Evolutionary conservation across 2,113 vertebrate genomes (phyloP).

Genomic region (Colius striatus): DNA sequence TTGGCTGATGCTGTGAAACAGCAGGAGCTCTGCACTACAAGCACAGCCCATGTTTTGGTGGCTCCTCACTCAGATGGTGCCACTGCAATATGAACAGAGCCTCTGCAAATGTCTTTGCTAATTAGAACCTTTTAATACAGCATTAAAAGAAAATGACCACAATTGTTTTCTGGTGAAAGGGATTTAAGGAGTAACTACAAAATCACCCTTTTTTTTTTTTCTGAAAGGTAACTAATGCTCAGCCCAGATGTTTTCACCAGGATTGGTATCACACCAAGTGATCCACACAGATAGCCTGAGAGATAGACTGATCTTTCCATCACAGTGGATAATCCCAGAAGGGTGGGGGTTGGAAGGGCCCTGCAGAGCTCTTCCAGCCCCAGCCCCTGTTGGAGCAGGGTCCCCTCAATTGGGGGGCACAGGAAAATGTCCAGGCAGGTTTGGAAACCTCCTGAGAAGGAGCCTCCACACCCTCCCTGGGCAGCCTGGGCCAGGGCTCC

Average conservation of each 20-base stretch:
- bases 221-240: background rate
- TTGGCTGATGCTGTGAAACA: background rate
- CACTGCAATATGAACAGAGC: background rate
- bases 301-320: background rate
- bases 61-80: fast-evolving
- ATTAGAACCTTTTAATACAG: background rate
- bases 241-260: background rate
- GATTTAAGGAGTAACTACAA: background rate
- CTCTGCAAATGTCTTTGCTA: background rate
- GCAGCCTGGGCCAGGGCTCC: no score
- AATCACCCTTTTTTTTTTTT: background rate
- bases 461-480: no score
- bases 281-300: fast-evolving
- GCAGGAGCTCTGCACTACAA: background rate
- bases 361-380: no score
- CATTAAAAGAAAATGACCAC: background rate
- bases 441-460: no score
- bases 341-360: no score
- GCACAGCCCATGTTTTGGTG: background rate
- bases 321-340: background rate
- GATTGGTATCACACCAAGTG: background rate
- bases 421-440: no score
- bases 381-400: no score
- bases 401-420: no score
- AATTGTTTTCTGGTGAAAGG: constrained; percentile 2